Conservation (phyloP, 1,140 invertebrate species). For the Saccostrea glomerata region DNA sequence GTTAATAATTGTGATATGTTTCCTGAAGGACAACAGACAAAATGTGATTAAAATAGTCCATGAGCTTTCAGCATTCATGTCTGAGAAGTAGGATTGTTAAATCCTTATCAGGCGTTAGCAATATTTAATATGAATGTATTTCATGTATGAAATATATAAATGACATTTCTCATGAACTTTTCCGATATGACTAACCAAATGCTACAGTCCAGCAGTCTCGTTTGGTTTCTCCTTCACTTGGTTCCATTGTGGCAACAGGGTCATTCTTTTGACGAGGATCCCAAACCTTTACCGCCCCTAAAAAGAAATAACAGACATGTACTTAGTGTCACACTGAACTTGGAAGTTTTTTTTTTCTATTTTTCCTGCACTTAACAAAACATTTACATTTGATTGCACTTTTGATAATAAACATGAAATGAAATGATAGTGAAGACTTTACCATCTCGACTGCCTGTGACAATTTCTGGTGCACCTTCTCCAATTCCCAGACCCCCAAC, state of each 20-base stretch:
- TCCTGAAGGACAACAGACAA: too few relatives aligned
- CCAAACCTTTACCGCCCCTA: constrained; percentile 95
- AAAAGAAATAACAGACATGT: background rate
- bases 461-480: constrained; percentile 94
- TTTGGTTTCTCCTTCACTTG: constrained; percentile 79
- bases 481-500: constrained; percentile 90
- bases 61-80: too few relatives aligned
- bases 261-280: constrained; percentile 90
- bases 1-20: too few relatives aligned
- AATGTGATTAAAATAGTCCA: too few relatives aligned
- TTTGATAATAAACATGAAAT: background rate
- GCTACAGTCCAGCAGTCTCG: constrained; percentile 79
- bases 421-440: constrained; percentile 54
- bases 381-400: background rate
- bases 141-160: too few relatives aligned
- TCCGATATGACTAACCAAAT: constrained; percentile 71
- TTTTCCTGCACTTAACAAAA: background rate
- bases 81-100: too few relatives aligned
- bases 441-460: constrained; percentile 95
- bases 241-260: constrained; percentile 93
- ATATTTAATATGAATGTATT: too few relatives aligned
- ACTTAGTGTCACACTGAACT: too few relatives aligned
- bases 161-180: too few relatives aligned
- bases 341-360: background rate
- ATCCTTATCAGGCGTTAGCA: too few relatives aligned